Evolutionary conservation across 2,797 vertebrate genomes (phyloP), one percentile per base, ranked within the genome.

Genomic region (Bovichtus variegatus): DNA sequence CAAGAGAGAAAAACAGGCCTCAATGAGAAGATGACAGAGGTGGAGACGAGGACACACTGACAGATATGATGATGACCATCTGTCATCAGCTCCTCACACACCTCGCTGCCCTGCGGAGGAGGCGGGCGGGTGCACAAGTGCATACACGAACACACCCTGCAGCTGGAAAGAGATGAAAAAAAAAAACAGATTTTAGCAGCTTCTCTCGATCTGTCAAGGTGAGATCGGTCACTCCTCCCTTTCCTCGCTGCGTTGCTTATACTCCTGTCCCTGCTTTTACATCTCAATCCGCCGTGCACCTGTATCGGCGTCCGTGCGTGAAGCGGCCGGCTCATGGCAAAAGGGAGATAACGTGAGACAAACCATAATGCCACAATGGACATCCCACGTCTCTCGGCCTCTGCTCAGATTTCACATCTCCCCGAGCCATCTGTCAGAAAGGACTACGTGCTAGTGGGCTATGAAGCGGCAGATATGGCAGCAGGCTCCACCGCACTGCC

Each of bases 391-490:
- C 81, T 76, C 69, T 25, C 27, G 44, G 78, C 63, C 82, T 34
- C 31, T 36, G 78, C 73, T 90, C 76, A 41, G 34, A 85, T 90
- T 87, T 83, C 87, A 81, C 80, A 80, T 91, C 82, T 90, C 81
- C 67, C 85, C 75, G 9, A 66, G 83, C 81, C 84, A 87, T 90
- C 85, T 91, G 90, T 89, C 90, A 90, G 74, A 64, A 54, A 74
- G 44, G 54, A 69, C 72, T 66, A 31, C 27, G 19, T 72, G 80
- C 71, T 62, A 49, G 23, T 40, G 82, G 49, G 80, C 76, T 54
- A 55, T 23, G 69, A 65, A 78, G 89, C 71, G 2, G 76, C 77
- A 86, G 63, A 84, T 70, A 76, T 81, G 72, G 50, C 51, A 23
- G 34, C 57, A 77, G 62, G 71, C 71, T 71, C 27, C 25, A 16